These are phyloP conservation scores for Caranx ignobilis DNA, from an alignment of 2,113 vertebrate species.

Conservation along the genomic window DNA sequence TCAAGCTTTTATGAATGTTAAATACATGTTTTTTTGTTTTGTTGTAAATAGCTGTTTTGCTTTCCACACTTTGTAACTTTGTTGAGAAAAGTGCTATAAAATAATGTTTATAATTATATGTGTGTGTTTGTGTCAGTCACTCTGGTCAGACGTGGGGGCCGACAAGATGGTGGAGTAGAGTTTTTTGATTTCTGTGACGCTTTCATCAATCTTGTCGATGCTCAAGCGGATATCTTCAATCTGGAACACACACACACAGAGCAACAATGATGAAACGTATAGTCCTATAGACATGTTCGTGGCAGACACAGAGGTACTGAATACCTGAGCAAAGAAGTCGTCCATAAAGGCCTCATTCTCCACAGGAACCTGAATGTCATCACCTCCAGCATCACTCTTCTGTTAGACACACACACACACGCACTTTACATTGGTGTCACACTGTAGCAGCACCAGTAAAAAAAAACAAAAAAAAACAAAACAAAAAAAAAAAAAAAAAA, in stretches of 20 bases:
- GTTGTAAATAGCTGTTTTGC: no score
- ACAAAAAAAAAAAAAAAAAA: no score
- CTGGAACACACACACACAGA: conserved; percentile 72
- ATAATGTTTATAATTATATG: no score
- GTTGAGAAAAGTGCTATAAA: no score
- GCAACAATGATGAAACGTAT: background rate
- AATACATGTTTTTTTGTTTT: no score
- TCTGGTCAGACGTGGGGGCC: conserved; percentile 92
- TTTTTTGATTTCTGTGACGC: conserved; percentile 91
- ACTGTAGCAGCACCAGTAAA: no score
- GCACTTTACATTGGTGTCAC: background rate
- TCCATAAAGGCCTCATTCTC: conserved; percentile 95
- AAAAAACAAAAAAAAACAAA: background rate
- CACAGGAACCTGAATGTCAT: conserved; percentile 89
- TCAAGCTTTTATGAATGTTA: no score
- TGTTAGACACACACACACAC: conserved; percentile 61
- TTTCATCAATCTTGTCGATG: conserved; percentile 93
- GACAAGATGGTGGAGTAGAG: conserved; percentile 95
- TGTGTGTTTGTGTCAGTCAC: conserved; percentile 75
- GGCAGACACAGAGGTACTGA: background rate
- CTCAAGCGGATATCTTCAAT: conserved; percentile 91
- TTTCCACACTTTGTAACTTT: no score
- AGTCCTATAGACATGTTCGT: background rate
- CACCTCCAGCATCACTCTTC: conserved; percentile 86
- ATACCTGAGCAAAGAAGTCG: conserved; percentile 93